Evolutionary conservation across 1,140 invertebrate genomes (phyloP), one percentile per base, ranked within the genome.

Genomic region (Meloidogyne chitwoodi): DNA sequence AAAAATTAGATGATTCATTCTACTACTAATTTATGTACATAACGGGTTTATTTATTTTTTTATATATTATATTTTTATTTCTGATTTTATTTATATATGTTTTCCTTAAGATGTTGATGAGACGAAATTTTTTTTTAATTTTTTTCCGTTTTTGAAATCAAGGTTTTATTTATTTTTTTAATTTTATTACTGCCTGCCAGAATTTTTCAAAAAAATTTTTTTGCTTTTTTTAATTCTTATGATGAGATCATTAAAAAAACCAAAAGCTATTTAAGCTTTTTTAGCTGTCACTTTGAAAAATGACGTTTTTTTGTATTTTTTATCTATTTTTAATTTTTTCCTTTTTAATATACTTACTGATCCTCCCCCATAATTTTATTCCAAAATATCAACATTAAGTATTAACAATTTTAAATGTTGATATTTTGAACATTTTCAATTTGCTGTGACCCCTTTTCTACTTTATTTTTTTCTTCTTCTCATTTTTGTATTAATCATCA

Each of bases 11-110:
- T n/a, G n/a, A n/a, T n/a, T 74, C 19, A 44, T 48, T 48, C 19
- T 48, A 26, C 48, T 71, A 34, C 69, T 56, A 61, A n/a, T 56
- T 8, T 56, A n/a, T 56, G 48, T 56, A 56, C 19, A 56, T 56
- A 56, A 56, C 48, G 48, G 48, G 66, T 68, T 38, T 64, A n/a
- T n/a, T 64, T 64, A 65, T 73, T 61, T 73, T 10, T n/a, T 19
- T 24, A 14, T 65, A 26, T 64, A n/a, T 56, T 62, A 22, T 61
- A n/a, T 31, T 11, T 22, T 72, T 27, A 38, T 16, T 11, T 44
- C 26, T 61, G 22, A 31, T 4, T 6, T 62, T 73, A 16, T 65
- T 26, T n/a, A n/a, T n/a, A n/a, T n/a, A n/a, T n/a, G n/a, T n/a
- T n/a, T n/a, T n/a, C n/a, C n/a, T 31, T 3, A 6, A 31, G 29